Percentiles rank a stretch among this genome's conserved stretches.
Evolutionary conservation across 2,888 invertebrate genomes (phyloP).

Genomic region (Trichogramma evanescens): DNA sequence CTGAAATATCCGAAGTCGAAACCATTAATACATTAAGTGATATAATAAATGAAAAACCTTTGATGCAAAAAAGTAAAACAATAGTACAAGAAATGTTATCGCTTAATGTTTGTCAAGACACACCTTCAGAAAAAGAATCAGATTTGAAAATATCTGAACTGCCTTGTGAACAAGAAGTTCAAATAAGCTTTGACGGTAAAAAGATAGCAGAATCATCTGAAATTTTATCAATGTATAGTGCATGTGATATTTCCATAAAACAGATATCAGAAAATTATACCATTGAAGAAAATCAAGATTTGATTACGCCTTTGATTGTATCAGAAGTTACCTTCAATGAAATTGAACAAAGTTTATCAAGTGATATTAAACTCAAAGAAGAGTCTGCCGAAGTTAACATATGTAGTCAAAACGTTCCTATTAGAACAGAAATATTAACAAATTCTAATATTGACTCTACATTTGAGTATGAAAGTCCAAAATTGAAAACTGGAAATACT

Average conservation of each 20-base stretch:
- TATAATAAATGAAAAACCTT: conserved; percentile 21
- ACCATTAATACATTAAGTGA: conserved; percentile 29
- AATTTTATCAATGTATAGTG: conserved; percentile 28
- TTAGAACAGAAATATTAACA: conserved; percentile 40
- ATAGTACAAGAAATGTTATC: conserved; percentile 33
- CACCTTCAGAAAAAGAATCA: conserved; percentile 31
- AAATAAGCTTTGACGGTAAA: conserved; percentile 34
- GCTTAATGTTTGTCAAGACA: conserved; percentile 28
- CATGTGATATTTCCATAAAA: conserved; percentile 25
- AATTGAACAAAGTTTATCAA: conserved; percentile 26
- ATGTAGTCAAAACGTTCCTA: conserved; percentile 40
- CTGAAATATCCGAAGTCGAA: conserved; percentile 39
- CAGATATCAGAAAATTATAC: conserved; percentile 16
- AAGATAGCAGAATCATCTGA: conserved; percentile 42
- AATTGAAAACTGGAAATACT: conserved; percentile 29
- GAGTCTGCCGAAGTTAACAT: conserved; percentile 36
- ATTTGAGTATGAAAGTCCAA: conserved; percentile 24
- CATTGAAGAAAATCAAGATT: conserved; percentile 33
- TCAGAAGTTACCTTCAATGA: conserved; percentile 33
- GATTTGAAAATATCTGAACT: conserved; percentile 14
- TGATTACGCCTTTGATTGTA: conserved; percentile 28
- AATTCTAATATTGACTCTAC: conserved; percentile 32
- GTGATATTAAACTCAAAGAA: conserved; percentile 30
- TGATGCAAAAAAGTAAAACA: conserved; percentile 24
- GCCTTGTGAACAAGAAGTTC: conserved; percentile 23